Conservation (phyloP, 2,888 invertebrate genomes). For the Epinotia brunnichana region DNA sequence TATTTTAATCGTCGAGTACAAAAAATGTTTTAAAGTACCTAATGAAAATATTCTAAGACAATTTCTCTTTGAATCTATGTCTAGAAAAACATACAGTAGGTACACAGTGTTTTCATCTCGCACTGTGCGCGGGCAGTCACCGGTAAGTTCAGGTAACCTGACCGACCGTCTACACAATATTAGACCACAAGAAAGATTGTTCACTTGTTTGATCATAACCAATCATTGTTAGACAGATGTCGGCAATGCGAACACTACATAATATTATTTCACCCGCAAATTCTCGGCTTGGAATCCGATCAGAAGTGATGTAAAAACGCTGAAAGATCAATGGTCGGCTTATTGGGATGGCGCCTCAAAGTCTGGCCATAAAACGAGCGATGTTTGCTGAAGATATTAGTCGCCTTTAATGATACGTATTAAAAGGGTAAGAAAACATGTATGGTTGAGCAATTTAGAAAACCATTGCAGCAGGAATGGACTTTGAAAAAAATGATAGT, state of each 20-base stretch:
- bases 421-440: slow-evolving; percentile 26
- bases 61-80: too few species aligned
- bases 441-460: not conserved
- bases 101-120: too few species aligned
- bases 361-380: slow-evolving; percentile 31
- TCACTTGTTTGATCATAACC: not conserved
- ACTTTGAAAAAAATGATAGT: not conserved
- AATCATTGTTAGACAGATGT: not conserved
- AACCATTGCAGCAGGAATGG: not conserved
- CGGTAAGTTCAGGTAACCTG: too few species aligned
- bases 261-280: not conserved
- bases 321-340: not conserved
- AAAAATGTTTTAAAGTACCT: not conserved
- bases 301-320: not conserved
- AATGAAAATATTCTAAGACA: too few species aligned
- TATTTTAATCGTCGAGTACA: too few species aligned
- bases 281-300: not conserved
- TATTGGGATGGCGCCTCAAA: slow-evolving; percentile 13
- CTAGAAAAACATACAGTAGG: too few species aligned
- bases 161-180: too few species aligned
- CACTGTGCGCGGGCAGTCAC: too few species aligned
- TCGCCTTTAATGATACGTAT: slow-evolving; percentile 34
- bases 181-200: not conserved
- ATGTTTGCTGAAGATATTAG: slow-evolving; percentile 42
- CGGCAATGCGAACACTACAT: not conserved